Percentiles rank a stretch among this genome's conserved stretches.
Evolutionary conservation across 2,888 invertebrate species (phyloP).

Genomic region (Scaptomyza caliginosa): DNA sequence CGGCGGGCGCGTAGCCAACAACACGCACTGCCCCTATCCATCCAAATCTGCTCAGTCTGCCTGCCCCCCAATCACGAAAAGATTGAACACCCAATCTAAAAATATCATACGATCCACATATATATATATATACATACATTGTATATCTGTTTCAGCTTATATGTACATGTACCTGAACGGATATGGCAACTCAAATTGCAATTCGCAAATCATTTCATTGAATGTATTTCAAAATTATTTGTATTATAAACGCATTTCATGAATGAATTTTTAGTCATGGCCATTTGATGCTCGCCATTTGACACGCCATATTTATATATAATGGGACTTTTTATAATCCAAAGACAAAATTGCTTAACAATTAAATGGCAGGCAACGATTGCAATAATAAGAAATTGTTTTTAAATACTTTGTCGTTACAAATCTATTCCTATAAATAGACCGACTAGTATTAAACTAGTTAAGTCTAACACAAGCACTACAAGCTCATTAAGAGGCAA

Average conservation of each 20-base stretch:
- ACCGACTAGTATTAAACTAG: background rate
- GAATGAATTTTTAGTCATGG: conserved; percentile 53
- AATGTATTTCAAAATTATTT: conserved; percentile 16
- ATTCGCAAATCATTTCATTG: conserved; percentile 46
- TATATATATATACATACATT: conserved; percentile 44
- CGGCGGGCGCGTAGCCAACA: conserved; percentile 77
- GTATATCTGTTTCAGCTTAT: conserved; percentile 1
- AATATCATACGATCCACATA: conserved; percentile 63
- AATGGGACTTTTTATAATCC: background rate
- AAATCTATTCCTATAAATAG: background rate
- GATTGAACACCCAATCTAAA: conserved; percentile 76
- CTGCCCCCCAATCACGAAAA: conserved; percentile 70
- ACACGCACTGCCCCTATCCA: conserved; percentile 59
- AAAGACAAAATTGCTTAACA: conserved; percentile 14
- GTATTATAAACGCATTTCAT: conserved; percentile 50
- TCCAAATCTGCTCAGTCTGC: conserved; percentile 17
- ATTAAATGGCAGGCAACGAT: conserved; percentile 27
- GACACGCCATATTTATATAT: conserved; percentile 14
- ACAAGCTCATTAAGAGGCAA: conserved; percentile 74
- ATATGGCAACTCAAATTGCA: conserved; percentile 76
- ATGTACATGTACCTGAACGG: conserved; percentile 57
- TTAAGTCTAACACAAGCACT: conserved; percentile 42
- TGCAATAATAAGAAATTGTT: no score
- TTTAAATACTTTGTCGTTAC: no score
- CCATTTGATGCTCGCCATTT: conserved; percentile 44